Evolutionary conservation across 2,888 invertebrate genomes (phyloP).

Genomic region (Chouioia cunea): DNA sequence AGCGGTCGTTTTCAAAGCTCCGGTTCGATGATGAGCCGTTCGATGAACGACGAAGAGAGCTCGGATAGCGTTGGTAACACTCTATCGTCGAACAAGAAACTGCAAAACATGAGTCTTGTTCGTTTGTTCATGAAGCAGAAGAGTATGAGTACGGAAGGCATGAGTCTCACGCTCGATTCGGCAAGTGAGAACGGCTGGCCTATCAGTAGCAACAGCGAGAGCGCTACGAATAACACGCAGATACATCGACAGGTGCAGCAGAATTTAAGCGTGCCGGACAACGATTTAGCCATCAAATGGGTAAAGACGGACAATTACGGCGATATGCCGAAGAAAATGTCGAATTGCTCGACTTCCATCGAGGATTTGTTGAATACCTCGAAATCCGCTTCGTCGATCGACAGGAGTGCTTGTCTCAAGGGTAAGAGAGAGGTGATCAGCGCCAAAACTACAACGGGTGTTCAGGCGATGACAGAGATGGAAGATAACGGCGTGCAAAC

Average conservation of each 20-base stretch:
- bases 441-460: slow-evolving; percentile 40
- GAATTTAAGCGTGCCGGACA: slow-evolving; percentile 48
- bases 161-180: slow-evolving; percentile 78
- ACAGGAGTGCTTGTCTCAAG: slow-evolving; percentile 22
- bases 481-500: slow-evolving; percentile 66
- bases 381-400: slow-evolving; percentile 60
- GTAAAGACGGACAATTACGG: slow-evolving; percentile 60
- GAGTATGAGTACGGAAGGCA: slow-evolving; percentile 84
- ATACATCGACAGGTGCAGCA: slow-evolving; percentile 53
- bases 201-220: slow-evolving; percentile 74
- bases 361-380: slow-evolving; percentile 66
- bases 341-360: slow-evolving; percentile 65
- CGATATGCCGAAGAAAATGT: slow-evolving; percentile 66
- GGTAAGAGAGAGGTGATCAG: not conserved
- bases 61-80: slow-evolving; percentile 61
- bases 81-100: slow-evolving; percentile 65
- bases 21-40: slow-evolving; percentile 62
- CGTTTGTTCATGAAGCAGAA: slow-evolving; percentile 92
- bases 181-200: slow-evolving; percentile 81
- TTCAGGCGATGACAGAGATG: slow-evolving; percentile 59
- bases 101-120: slow-evolving; percentile 84
- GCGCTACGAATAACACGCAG: slow-evolving; percentile 68
- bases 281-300: slow-evolving; percentile 67
- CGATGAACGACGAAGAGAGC: slow-evolving; percentile 63
- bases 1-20: slow-evolving; percentile 60